Evolutionary conservation across 1,140 invertebrate genomes (phyloP).

Genomic region (Potamilus streckersoni): DNA sequence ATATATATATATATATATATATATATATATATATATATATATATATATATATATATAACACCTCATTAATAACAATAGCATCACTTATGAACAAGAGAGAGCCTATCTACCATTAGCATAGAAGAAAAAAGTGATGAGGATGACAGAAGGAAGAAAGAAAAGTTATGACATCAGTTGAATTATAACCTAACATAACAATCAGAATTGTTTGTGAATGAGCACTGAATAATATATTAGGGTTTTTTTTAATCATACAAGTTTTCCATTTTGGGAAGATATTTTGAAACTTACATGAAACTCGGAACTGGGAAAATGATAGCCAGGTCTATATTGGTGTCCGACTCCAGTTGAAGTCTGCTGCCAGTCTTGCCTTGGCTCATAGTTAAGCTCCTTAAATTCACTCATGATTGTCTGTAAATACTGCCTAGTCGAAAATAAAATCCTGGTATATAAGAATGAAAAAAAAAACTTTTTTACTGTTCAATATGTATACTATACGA

Average conservation of each 20-base stretch:
- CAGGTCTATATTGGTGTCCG: slow-evolving; percentile 66
- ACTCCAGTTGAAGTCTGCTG: slow-evolving; percentile 65
- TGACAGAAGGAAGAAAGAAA: too few species aligned
- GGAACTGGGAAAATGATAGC: slow-evolving; percentile 67
- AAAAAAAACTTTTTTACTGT: slow-evolving; percentile 1
- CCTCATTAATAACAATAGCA: too few species aligned
- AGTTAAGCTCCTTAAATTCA: slow-evolving; percentile 52
- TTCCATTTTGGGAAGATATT: background rate
- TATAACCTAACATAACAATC: too few species aligned
- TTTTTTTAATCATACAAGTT: too few species aligned
- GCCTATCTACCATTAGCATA: too few species aligned
- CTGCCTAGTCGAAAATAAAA: background rate
- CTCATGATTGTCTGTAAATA: slow-evolving; percentile 16
- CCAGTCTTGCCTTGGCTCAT: slow-evolving; percentile 56
- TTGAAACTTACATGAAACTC: slow-evolving; percentile 60
- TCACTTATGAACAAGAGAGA: too few species aligned
- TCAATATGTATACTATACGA: slow-evolving; percentile 1
- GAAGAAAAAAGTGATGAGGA: too few species aligned
- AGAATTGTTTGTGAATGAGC: too few species aligned
- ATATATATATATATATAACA: background rate
- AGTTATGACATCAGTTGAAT: too few species aligned
- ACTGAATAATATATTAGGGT: too few species aligned
- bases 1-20: background rate
- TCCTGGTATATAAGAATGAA: background rate
- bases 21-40: background rate